Evolutionary conservation across 2,888 invertebrate species (phyloP).

Genomic region (Drosophila engyochracea): DNA sequence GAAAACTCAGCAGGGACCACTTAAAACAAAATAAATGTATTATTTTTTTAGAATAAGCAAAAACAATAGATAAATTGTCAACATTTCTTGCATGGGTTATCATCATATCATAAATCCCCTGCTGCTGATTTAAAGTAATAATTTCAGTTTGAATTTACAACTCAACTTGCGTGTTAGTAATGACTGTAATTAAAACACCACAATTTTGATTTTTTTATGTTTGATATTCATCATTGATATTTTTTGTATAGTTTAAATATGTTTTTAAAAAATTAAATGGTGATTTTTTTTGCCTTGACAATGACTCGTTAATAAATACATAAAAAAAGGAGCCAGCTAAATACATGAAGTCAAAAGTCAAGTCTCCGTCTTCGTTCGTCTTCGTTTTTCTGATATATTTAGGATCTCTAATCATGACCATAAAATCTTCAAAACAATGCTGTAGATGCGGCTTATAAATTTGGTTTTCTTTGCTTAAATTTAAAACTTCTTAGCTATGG

Average conservation of each 20-base stretch:
- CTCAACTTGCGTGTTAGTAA: neutral
- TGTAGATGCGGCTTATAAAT: neutral
- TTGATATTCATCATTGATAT: neutral
- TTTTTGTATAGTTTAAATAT: neutral
- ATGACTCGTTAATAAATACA: neutral
- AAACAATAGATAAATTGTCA: neutral
- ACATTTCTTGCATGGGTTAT: neutral
- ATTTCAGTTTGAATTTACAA: neutral
- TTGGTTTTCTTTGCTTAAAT: too few species aligned
- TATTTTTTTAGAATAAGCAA: too few species aligned
- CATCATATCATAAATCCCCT: neutral
- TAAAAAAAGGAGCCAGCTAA: neutral
- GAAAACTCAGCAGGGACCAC: neutral
- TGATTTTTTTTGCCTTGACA: neutral
- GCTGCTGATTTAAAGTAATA: neutral
- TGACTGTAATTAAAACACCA: neutral
- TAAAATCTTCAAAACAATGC: neutral
- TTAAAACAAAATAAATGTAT: neutral
- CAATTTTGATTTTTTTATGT: neutral
- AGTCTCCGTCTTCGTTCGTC: too few species aligned
- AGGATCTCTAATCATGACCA: neutral
- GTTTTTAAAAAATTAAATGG: neutral
- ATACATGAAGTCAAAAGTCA: neutral
- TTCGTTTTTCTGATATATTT: neutral
- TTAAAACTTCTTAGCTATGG: neutral